Conservation (phyloP, 2,113 vertebrate genomes). For the Amphiprion ocellaris region DNA sequence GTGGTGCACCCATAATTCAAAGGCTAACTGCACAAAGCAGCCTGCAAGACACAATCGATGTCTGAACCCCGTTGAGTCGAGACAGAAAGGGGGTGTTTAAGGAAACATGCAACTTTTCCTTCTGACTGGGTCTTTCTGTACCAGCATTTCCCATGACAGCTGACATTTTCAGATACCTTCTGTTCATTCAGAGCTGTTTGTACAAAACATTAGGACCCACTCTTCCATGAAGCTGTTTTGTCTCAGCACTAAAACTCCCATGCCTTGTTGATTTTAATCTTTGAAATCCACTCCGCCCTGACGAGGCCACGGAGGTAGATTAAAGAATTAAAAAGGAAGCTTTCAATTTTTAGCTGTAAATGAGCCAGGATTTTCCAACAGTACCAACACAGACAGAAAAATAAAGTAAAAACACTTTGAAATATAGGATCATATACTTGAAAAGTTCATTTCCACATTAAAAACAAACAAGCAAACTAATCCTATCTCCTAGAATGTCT, state of each 20-base stretch:
- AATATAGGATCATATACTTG: too few relatives aligned
- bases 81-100: background rate
- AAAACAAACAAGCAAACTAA: too few relatives aligned
- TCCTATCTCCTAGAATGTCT: too few relatives aligned
- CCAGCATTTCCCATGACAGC: slow-evolving; percentile 4
- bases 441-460: too few relatives aligned
- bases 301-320: background rate
- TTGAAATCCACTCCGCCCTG: background rate
- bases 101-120: slow-evolving; percentile 1
- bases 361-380: too few relatives aligned
- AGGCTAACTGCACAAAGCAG: slow-evolving; percentile 10
- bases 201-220: slow-evolving; percentile 22
- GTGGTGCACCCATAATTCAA: background rate
- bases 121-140: background rate
- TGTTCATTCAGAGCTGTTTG: slow-evolving; percentile 28
- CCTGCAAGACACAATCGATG: slow-evolving; percentile 15
- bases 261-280: slow-evolving; percentile 33
- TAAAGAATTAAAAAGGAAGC: background rate
- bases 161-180: background rate
- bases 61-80: slow-evolving; percentile 10
- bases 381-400: too few relatives aligned
- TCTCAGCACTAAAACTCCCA: slow-evolving; percentile 12
- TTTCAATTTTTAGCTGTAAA: background rate
- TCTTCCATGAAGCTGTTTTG: slow-evolving; percentile 9
- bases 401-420: too few relatives aligned